A percentile compares a stretch with the other conserved stretches of the same genome.
Conservation (phyloP, 30 jellyfish, hydroid and myxozoan genomes). For the Chironex yamaguchii region DNA sequence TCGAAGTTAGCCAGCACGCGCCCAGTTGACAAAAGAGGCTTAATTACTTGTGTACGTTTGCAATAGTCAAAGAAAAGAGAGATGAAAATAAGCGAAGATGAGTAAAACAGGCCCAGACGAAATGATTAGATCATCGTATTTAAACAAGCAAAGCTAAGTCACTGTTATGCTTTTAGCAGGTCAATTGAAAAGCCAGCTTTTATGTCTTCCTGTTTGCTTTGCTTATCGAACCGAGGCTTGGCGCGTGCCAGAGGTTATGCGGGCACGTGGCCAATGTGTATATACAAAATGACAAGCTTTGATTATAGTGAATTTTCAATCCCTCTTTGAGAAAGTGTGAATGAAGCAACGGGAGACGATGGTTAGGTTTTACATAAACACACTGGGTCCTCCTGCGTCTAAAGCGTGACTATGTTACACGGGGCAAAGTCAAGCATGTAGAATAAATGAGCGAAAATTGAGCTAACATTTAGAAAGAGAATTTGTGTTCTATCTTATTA, state of each 20-base stretch:
- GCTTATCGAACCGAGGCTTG: neutral
- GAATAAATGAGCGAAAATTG: no score
- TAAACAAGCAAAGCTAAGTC: no score
- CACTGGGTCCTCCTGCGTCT: neutral
- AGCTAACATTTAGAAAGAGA: no score
- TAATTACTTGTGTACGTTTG: neutral
- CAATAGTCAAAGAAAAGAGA: neutral
- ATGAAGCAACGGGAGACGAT: neutral
- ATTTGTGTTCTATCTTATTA: no score
- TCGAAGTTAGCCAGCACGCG: neutral
- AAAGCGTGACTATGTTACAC: no score
- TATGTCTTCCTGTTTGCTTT: neutral
- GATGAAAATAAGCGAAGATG: neutral
- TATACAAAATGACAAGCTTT: neutral
- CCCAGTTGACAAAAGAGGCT: neutral
- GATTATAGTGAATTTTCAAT: neutral
- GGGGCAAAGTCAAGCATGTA: no score
- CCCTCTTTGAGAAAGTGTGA: neutral
- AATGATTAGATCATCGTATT: neutral
- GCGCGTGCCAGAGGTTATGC: slow-evolving; percentile 6
- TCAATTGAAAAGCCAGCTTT: no score
- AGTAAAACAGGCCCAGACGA: neutral
- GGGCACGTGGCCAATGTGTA: neutral
- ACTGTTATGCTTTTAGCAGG: no score
- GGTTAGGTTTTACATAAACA: neutral